Evolutionary conservation across 2,113 vertebrate genomes (phyloP).

Genomic region (Thamnophis sirtalis): DNA sequence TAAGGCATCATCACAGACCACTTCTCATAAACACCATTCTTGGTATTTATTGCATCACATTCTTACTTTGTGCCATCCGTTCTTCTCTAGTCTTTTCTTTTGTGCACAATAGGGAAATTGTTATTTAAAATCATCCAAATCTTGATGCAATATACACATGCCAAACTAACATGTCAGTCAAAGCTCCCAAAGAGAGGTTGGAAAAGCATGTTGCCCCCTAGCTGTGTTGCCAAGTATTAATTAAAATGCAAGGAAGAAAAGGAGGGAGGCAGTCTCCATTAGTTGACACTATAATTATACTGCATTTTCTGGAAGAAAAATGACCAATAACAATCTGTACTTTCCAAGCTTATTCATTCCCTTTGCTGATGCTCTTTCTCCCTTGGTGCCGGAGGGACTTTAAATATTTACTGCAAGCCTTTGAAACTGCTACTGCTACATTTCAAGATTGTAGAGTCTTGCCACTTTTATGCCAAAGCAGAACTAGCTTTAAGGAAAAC

Average conservation of each 20-base stretch:
- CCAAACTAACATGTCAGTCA: background rate
- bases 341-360: background rate
- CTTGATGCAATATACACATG: background rate
- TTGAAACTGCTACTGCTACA: background rate
- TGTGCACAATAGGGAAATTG: background rate
- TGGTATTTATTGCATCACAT: background rate
- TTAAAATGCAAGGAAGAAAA: background rate
- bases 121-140: background rate
- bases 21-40: background rate
- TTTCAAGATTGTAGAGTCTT: background rate
- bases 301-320: background rate
- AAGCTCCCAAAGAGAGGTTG: background rate
- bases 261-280: background rate
- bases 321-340: background rate
- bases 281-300: background rate
- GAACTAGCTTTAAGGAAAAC: background rate
- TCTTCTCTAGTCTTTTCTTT: background rate
- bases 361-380: too few relatives aligned
- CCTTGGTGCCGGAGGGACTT: background rate
- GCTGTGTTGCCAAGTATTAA: background rate
- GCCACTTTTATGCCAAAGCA: background rate
- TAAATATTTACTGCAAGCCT: background rate
- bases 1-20: conserved; percentile 28
- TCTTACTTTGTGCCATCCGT: background rate
- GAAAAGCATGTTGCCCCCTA: too few relatives aligned